These are phyloP conservation scores for Morphnarchus princeps DNA, from an alignment of 2,113 vertebrate genomes.

Conservation along the genomic window DNA sequence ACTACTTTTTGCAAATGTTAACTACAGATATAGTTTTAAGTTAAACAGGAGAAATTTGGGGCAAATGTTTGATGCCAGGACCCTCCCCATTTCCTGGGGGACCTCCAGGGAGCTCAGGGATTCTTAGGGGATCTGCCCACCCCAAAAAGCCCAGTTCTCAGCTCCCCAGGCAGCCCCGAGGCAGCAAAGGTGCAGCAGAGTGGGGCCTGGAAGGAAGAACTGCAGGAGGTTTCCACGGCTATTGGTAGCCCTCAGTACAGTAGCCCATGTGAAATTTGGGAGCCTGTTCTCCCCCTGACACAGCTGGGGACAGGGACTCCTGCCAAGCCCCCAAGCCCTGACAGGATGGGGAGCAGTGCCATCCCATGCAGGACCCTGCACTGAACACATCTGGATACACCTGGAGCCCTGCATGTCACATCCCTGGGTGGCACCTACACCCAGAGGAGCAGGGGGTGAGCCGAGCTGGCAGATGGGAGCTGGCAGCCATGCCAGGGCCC, in stretches of 20 bases:
- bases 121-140: not conserved
- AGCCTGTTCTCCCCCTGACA: not conserved
- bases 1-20: not conserved
- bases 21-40: not conserved
- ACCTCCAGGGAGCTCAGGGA: not conserved
- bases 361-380: not conserved
- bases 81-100: not conserved
- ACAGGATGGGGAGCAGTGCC: not conserved
- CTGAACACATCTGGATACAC: not conserved
- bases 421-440: not conserved
- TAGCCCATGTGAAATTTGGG: not conserved
- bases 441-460: not conserved
- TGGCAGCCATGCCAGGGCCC: not conserved
- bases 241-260: not conserved
- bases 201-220: not conserved
- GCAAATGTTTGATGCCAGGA: not conserved
- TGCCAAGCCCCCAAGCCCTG: not conserved
- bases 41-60: not conserved
- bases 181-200: rapidly evolving
- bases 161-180: not conserved
- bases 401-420: not conserved
- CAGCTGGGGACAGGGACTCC: not conserved
- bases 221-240: rapidly evolving
- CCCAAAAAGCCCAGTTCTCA: not conserved
- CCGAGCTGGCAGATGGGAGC: not conserved